A percentile compares a stretch with the other conserved stretches of the same genome.
phyloP scores from a whole-genome alignment of 1,140 invertebrate genomes.

The Diachasmimorpha longicaudata region DNA sequence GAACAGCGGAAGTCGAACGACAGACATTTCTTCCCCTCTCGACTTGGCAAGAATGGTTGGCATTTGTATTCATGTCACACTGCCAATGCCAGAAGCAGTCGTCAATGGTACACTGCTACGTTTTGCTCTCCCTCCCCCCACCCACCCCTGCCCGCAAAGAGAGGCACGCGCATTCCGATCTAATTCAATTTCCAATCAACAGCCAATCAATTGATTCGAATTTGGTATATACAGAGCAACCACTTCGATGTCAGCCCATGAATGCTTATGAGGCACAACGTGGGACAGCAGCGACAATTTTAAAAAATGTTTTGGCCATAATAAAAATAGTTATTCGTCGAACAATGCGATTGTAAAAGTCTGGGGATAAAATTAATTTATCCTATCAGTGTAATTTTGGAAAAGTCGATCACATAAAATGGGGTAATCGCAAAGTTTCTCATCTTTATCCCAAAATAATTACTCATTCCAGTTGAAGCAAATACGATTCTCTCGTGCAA shows the following conservation, averaged over 20 bases:
- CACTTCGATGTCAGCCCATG: constrained; percentile 47
- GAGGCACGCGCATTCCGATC: constrained; percentile 63
- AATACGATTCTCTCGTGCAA: not conserved
- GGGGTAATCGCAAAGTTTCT: too few relatives aligned
- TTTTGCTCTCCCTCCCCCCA: not conserved
- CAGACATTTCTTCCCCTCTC: not conserved
- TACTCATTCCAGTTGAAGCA: too few relatives aligned
- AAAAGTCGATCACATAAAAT: too few relatives aligned
- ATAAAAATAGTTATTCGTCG: not conserved
- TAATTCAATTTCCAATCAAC: constrained; percentile 70
- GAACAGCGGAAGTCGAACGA: constrained; percentile 8
- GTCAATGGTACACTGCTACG: constrained; percentile 19
- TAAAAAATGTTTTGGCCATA: not conserved
- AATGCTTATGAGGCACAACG: constrained; percentile 52
- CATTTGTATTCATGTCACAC: constrained; percentile 11
- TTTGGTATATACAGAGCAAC: constrained; percentile 60
- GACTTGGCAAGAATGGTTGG: not conserved
- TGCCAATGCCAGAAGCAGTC: constrained; percentile 9
- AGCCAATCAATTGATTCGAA: constrained; percentile 68
- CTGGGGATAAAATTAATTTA: too few relatives aligned
- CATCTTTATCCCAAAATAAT: not conserved
- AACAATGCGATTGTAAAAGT: not conserved
- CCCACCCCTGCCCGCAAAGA: constrained; percentile 26
- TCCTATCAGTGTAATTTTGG: too few relatives aligned
- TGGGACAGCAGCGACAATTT: not conserved